Base-by-base conservation (phyloP, 2,113 vertebrate genomes). In the Eleginops maclovinus region DNA sequence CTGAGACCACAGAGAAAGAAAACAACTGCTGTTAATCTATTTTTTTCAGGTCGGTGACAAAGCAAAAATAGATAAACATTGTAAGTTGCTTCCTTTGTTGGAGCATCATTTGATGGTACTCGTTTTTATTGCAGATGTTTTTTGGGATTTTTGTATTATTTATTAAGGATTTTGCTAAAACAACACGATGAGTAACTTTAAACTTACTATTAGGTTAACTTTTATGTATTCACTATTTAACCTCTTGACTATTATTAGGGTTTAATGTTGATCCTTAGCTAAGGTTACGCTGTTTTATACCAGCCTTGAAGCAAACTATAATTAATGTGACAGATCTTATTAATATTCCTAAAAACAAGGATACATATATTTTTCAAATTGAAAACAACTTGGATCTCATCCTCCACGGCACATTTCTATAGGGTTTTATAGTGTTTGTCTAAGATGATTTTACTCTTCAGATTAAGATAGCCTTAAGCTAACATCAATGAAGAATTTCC, bases 1-100 rank as follows among this genome's bases (percentile, higher is more conserved):
- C 94, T 95, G 81, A 47, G 87, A 78, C 50, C 47, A 74, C 43
- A 36, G 21, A 54, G 53, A 40, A 3, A 60, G 4, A 67, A 66
- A 4, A 46, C 56, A 31, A 17, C 41, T 19, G 11, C 47, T 15
- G 50, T 43, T 19, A 26, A 36, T 43, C 13, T 5, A 0, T 19
- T 68, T 68, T 16, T 11, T 19, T 54, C 49, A 41, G n/a, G 43
- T 43, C 31, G 16, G 21, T 41, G 10, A 43, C 0, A 0, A 24
- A 11, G 8, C 9, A 40, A 66, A 40, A 13, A 31, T 2, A 31
- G 28, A 40, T 28, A 21, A 19, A 10, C 24, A 31, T 21, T 17
- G 19, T 31, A 15, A 21, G 9, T 2, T 51, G 15, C 19, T 66
- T n/a, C 13, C 28, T 13, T 40, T 40, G 2, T 53, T 40, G 26